Percentiles rank a stretch among this genome's conserved stretches.
phyloP scores from a whole-genome alignment of 2,888 invertebrate species.

The Chironomus tentans region DNA sequence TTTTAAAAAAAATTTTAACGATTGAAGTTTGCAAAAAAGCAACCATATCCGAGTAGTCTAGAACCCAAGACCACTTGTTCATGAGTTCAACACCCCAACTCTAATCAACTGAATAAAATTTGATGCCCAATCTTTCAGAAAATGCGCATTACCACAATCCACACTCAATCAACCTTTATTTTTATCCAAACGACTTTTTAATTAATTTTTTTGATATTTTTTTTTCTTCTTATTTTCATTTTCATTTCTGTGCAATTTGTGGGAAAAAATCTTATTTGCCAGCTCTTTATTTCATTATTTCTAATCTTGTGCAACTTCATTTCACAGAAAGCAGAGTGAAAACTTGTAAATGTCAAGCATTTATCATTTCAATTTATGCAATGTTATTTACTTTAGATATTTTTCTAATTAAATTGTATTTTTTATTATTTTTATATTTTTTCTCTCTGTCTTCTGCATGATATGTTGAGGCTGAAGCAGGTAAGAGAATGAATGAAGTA shows the following conservation, averaged over 20 bases:
- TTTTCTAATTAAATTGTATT: conserved; percentile 8
- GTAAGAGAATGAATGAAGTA: background rate
- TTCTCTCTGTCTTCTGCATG: background rate
- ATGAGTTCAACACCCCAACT: no score
- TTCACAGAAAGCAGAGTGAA: background rate
- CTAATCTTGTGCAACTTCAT: background rate
- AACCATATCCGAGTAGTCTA: no score
- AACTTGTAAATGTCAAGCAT: conserved; percentile 8
- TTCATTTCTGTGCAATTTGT: background rate
- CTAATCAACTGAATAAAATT: no score
- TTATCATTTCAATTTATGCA: conserved; percentile 12
- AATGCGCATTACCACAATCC: no score
- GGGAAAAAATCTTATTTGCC: background rate
- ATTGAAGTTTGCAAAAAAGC: no score
- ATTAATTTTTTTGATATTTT: no score
- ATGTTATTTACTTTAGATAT: background rate
- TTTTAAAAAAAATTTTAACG: no score
- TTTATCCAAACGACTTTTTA: no score
- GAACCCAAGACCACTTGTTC: no score
- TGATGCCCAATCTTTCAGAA: no score
- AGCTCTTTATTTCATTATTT: no score
- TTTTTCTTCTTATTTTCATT: background rate
- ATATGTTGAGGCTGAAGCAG: background rate
- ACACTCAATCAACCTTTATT: no score
- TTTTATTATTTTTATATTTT: background rate